These are phyloP conservation scores for Callyntrura sp. DNA, from an alignment of 2,888 invertebrate genomes.

Conservation along the genomic window DNA sequence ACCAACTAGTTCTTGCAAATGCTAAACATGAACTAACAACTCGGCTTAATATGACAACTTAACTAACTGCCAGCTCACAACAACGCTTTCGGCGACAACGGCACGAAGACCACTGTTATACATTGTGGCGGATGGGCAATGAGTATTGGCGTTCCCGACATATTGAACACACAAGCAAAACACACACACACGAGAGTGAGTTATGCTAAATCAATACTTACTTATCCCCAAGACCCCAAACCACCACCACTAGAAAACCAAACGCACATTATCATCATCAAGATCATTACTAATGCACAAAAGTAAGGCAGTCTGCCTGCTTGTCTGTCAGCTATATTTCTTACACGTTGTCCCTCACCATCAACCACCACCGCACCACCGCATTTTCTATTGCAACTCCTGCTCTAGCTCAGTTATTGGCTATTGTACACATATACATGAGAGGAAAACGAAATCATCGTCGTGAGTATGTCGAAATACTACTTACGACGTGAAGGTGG, in stretches of 20 bases:
- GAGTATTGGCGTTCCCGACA: slow-evolving; percentile 50
- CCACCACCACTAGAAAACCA: slow-evolving; percentile 28
- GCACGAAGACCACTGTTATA: slow-evolving; percentile 44
- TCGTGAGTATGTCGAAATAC: background rate
- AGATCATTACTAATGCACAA: slow-evolving; percentile 44
- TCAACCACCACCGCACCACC: background rate
- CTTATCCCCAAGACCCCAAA: slow-evolving; percentile 36
- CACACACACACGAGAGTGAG: background rate
- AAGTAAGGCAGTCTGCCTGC: slow-evolving; percentile 54
- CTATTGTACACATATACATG: background rate
- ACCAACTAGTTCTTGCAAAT: slow-evolving; percentile 29
- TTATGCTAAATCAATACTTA: slow-evolving; percentile 74
- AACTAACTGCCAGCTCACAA: slow-evolving; percentile 7
- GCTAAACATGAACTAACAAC: slow-evolving; percentile 62
- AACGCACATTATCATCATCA: slow-evolving; percentile 62
- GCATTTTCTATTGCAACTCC: background rate
- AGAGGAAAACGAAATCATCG: background rate
- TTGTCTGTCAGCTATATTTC: slow-evolving; percentile 62
- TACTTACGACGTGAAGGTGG: background rate
- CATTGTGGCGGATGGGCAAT: slow-evolving; percentile 17
- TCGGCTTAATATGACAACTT: slow-evolving; percentile 11
- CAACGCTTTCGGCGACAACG: slow-evolving; percentile 48
- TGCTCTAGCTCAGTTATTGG: background rate
- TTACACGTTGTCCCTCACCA: background rate
- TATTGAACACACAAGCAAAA: slow-evolving; percentile 61